Conservation (phyloP, 2,888 invertebrate species). For the Pseudococcus jackbeardsleyi region DNA sequence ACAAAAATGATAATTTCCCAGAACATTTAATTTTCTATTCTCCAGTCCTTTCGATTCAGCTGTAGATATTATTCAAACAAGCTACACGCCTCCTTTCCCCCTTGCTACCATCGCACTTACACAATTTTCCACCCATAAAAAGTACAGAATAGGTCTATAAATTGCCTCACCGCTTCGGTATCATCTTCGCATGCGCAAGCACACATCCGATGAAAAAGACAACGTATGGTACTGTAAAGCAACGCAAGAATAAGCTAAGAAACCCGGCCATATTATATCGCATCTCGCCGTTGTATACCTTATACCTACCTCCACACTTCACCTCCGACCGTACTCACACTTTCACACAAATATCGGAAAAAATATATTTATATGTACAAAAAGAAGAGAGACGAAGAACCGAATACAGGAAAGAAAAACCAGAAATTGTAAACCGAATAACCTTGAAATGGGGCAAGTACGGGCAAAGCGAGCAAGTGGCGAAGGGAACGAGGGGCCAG, state of each 20-base stretch:
- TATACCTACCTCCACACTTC: neutral
- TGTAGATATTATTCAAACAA: too few relatives aligned
- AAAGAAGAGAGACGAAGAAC: slow-evolving; percentile 47
- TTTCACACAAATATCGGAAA: slow-evolving; percentile 31
- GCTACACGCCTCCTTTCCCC: too few relatives aligned
- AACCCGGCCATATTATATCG: neutral
- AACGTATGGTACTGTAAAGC: neutral
- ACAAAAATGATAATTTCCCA: too few relatives aligned
- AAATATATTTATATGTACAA: slow-evolving; percentile 21
- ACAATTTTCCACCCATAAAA: neutral
- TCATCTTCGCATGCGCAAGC: neutral
- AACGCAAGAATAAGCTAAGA: neutral
- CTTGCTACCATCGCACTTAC: too few relatives aligned
- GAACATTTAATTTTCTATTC: neutral
- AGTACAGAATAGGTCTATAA: neutral
- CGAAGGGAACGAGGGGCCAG: slow-evolving; percentile 60
- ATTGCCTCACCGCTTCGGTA: neutral
- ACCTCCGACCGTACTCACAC: neutral
- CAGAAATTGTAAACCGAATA: slow-evolving; percentile 65
- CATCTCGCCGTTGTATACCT: neutral
- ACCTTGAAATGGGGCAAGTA: slow-evolving; percentile 65
- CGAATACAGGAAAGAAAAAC: slow-evolving; percentile 60
- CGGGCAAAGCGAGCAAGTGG: slow-evolving; percentile 29
- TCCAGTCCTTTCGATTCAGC: too few relatives aligned
- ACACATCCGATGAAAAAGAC: neutral